Conservation (phyloP, 2,113 vertebrate genomes). For the Pyrgilauda ruficollis region DNA sequence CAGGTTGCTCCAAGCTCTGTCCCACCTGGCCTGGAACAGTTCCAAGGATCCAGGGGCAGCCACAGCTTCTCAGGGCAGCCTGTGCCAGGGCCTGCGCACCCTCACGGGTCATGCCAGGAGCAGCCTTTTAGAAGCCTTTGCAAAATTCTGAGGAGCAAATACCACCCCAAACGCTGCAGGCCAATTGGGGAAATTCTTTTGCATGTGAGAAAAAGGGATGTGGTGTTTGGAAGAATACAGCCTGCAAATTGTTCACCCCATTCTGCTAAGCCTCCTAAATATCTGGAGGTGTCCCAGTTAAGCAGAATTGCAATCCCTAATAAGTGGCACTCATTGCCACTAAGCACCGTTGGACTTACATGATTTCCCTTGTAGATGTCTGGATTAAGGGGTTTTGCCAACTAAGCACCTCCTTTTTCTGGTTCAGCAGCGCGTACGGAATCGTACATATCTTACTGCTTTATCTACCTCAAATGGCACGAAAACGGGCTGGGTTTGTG, state of each 20-base stretch:
- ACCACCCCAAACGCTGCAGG: background rate
- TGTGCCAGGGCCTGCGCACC: background rate
- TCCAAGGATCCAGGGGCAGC: background rate
- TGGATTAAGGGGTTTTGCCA: constrained; percentile 65
- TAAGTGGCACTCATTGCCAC: constrained; percentile 60
- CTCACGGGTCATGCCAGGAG: background rate
- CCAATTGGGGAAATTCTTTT: background rate
- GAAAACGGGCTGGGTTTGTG: background rate
- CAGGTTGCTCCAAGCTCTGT: accelerated
- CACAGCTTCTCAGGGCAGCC: background rate
- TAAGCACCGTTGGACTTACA: constrained; percentile 38
- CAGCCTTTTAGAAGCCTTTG: background rate
- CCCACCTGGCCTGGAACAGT: accelerated
- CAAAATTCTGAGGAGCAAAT: background rate
- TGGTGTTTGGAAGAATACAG: background rate
- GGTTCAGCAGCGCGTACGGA: background rate
- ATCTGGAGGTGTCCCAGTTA: constrained; percentile 60
- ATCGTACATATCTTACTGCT: background rate
- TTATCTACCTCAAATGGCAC: background rate
- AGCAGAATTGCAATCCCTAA: constrained; percentile 51
- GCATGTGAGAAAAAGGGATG: background rate
- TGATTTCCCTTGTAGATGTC: constrained; percentile 65
- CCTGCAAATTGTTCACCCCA: background rate
- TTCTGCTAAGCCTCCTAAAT: constrained; percentile 46
- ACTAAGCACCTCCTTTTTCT: constrained; percentile 54